Percentiles rank a stretch among this genome's conserved stretches.
phyloP scores from a whole-genome alignment of 2,113 vertebrate genomes.

The Lanius collurio region DNA sequence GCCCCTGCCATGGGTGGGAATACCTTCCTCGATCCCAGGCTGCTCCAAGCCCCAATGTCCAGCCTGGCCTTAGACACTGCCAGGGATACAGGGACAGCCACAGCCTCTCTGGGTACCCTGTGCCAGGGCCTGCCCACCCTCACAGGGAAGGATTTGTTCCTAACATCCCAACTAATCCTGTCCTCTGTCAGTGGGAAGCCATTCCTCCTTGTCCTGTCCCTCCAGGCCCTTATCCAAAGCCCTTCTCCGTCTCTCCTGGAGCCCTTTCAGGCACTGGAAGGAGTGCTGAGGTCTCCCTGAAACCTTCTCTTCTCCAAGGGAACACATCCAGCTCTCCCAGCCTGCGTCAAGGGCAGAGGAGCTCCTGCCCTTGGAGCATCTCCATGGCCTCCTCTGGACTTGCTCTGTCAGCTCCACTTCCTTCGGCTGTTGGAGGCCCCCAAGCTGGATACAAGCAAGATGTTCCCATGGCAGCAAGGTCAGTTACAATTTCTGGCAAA shows the following conservation, averaged over 20 bases:
- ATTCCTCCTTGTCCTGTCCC: background rate
- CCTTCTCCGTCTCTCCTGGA: background rate
- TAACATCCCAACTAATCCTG: accelerated
- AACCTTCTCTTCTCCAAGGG: background rate
- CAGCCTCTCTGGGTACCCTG: background rate
- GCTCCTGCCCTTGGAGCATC: background rate
- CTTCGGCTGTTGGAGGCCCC: background rate
- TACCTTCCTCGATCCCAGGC: background rate
- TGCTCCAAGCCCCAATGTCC: background rate
- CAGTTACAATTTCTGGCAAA: background rate
- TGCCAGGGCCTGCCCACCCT: background rate
- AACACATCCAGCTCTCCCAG: background rate
- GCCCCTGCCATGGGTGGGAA: background rate
- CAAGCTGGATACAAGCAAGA: too few species aligned
- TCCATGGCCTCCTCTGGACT: background rate
- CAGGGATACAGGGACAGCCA: background rate
- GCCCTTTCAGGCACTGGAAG: background rate
- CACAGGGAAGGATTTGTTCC: background rate
- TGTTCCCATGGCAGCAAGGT: background rate
- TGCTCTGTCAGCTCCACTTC: background rate
- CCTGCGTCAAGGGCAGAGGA: background rate
- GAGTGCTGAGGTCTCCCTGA: background rate
- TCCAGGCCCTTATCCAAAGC: background rate
- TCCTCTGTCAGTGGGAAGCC: background rate
- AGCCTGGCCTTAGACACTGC: accelerated